Base-by-base conservation (phyloP, 2,888 invertebrate species). In the Punctoribates punctum region DNA sequence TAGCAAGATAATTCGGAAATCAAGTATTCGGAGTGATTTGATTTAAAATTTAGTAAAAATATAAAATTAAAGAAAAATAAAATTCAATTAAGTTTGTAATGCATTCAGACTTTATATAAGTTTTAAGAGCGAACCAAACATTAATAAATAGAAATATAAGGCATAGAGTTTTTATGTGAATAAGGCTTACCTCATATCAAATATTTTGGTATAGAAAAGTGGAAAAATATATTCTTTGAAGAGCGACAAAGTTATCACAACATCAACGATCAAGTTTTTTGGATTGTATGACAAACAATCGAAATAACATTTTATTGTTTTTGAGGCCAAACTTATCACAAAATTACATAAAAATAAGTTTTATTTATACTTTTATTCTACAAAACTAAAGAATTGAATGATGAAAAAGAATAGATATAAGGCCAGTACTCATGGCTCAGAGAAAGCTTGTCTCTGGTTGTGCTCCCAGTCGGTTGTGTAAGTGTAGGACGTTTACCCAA, bases 241-340 rank as follows among this genome's bases (percentile, higher is more conserved):
- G 8, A 34, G 38, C n/a, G n/a, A 38, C n/a, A 67, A 25, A 67
- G 20, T 34, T 67, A 67, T 67, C 67, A 67, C 65, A 17, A 65
- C 67, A 67, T 67, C 11, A 60, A 67, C 23, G 15, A 67, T 67
- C 2, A 62, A 67, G 38, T 67, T 67, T 17, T 34, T 27, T 67
- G 34, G n/a, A 5, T 9, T n/a, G n/a, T n/a, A n/a, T 27, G 3
- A 17, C 27, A 62, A 62, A 62, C 62, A 34, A 11, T 67, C 38
- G 20, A 38, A 38, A 38, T 38, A 20, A 25, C 11, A 11, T 13
- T 29, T 60, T 25, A 5, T 20, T 20, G 15, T 65, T 34, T 27
- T 67, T 62, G 62, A 67, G 67, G 67, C 67, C 34, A 67, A 38
- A 67, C n/a, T 67, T 67, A 60, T 60, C 60, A 60, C 60, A 60